Base-by-base conservation (phyloP, 2,888 invertebrate species). In the Alloscopus bannaensis region DNA sequence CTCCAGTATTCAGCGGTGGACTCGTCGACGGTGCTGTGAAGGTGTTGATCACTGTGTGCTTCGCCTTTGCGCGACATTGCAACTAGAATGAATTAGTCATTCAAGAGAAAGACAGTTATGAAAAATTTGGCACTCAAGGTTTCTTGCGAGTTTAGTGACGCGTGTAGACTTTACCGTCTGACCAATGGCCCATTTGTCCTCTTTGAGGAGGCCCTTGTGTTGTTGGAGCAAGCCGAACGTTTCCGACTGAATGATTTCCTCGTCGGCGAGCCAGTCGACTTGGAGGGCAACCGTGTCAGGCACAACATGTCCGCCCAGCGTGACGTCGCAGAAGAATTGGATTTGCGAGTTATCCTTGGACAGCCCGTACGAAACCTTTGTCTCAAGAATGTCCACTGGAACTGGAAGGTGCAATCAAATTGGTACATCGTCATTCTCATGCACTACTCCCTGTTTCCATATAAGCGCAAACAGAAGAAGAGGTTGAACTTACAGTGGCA, bases 261-360 rank as follows among this genome's bases (percentile, higher is more conserved):
- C 86, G 75, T 86, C 85, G 24, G 85, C 86, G 3, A 86, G 70
- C 87, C 87, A 87, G 64, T 86, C 85, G 16, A 86, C 85, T 81
- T 87, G 86, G 24, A 86, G 77, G 8, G 84, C 84, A 13, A 87
- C 83, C n/a, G 86, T 84, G 22, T 86, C 85, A 26, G 86, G 86
- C 8, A 85, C 86, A 16, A 85, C 85, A 16, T 85, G 85, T 55
- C 86, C 85, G 62, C 86, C 86, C 28, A 87, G 77, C 1, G 85
- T 84, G 1, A 86, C 85, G 80, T 85, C 84, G 81, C 87, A 87
- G 68, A 86, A 85, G 75, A 87, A 85, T 55, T 86, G 86, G 29
- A 85, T 60, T 59, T 85, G 81, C 22, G 79, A 81, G 2, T 68
- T 75, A 28, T 86, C 85, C 72, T 84, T 85, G 13, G 85, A 84